These are phyloP conservation scores for Drosophila niveifrons DNA, from an alignment of 2,888 invertebrate species.

Conservation along the genomic window DNA sequence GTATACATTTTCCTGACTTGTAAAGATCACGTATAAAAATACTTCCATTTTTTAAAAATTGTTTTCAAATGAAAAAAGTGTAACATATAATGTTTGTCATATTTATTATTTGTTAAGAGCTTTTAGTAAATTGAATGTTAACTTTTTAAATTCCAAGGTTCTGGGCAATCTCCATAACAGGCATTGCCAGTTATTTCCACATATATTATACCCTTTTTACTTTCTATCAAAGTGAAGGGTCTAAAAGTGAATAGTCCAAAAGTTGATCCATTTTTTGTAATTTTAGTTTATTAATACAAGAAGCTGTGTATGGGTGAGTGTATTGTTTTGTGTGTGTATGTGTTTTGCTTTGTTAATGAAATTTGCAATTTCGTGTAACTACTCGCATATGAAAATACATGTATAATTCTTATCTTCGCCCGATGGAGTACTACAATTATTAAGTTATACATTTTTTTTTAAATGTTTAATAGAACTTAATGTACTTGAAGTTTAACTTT, in stretches of 20 bases:
- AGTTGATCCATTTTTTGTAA: constrained; percentile 45
- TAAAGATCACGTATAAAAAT: too few relatives aligned
- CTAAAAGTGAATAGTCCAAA: neutral
- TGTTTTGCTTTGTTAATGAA: constrained; percentile 63
- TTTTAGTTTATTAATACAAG: constrained; percentile 79
- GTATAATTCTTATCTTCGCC: constrained; percentile 38
- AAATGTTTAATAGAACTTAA: constrained; percentile 16
- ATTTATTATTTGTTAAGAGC: too few relatives aligned
- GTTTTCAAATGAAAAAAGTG: too few relatives aligned
- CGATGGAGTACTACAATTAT: constrained; percentile 50
- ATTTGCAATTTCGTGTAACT: constrained; percentile 70
- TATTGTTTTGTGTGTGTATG: constrained; percentile 32
- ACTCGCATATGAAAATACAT: constrained; percentile 52
- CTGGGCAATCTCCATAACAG: neutral
- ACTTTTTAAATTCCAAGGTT: neutral
- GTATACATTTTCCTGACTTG: too few relatives aligned
- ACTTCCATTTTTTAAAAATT: too few relatives aligned
- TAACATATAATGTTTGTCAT: too few relatives aligned
- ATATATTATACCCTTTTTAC: neutral
- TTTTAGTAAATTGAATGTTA: too few relatives aligned
- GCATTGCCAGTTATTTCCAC: too few relatives aligned
- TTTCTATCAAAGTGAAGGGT: neutral
- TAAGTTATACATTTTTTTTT: constrained; percentile 33
- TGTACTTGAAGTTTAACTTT: constrained; percentile 88
- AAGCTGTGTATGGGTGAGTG: constrained; percentile 60